Base-by-base conservation (phyloP, 2,888 invertebrate genomes). In the Germaria angustata region DNA sequence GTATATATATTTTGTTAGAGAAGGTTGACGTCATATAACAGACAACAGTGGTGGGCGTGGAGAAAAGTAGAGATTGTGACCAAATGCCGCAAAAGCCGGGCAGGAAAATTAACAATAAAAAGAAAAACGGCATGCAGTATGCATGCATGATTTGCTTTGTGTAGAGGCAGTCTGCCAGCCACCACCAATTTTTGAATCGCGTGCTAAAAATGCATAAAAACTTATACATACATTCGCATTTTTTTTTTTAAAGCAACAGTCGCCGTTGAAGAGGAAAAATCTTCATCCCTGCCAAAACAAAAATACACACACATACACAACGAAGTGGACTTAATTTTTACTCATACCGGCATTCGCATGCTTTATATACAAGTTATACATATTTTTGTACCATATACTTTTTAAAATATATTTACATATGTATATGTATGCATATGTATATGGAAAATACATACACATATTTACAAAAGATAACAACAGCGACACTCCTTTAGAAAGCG, bases 401-500 rank as follows among this genome's bases (percentile, higher is more conserved):
- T 63, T 69, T 44, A 17, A 63, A 71, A 39, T 77, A 24, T 51
- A 32, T n/a, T n/a, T n/a, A n/a, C n/a, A n/a, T n/a, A n/a, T n/a
- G n/a, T 44, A 36, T 44, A 36, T 41, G 24, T 51, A 36, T 22
- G 9, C n/a, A n/a, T 44, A 36, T 44, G 44, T 41, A 28, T 51
- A 36, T 22, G 9, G 24, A 34, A 28, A 28, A 24, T 55, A 55
- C 44, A 66, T 17, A 41, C 20, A 53, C 28, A 53, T 8, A 20
- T n/a, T 51, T 66, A 46, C 46, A 61, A 53, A 49, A 61, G n/a
- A 32, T 44, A 49, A 76, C 28, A 46, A 76, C 46, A 57, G 57
- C 72, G 78, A 39, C 82, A 82, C 82, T 82, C 82, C 79, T 82
- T 82, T 65, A 8, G 76, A 79, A 61, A 65, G 82, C 82, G 82